Evolutionary conservation across 2,113 vertebrate genomes (phyloP).

Genomic region (Collichthys lucidus): DNA sequence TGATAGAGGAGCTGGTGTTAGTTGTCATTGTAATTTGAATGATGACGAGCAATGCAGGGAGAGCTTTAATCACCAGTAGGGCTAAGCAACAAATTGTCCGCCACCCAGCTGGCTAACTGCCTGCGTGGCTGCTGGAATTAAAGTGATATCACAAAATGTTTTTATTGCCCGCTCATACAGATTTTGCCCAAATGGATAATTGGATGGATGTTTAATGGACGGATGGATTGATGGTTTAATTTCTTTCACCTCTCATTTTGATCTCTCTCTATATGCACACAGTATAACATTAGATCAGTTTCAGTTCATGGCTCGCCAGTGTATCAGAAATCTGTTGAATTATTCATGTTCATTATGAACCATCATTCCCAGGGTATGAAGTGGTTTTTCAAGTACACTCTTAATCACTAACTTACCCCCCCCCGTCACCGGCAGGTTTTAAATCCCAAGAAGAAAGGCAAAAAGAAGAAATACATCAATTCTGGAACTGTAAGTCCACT

Average conservation of each 20-base stretch:
- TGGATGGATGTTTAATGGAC: neutral
- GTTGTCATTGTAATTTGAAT: neutral
- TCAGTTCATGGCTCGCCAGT: neutral
- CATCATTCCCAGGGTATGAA: slow-evolving; percentile 32
- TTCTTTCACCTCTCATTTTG: slow-evolving; percentile 17
- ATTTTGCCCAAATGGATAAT: too few species aligned
- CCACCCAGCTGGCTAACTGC: neutral
- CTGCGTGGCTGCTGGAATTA: neutral
- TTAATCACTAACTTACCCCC: slow-evolving; percentile 30
- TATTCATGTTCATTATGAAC: slow-evolving; percentile 62
- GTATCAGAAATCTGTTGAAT: slow-evolving; percentile 46
- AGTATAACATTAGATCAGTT: slow-evolving; percentile 26
- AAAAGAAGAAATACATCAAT: slow-evolving; percentile 99
- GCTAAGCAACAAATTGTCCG: neutral
- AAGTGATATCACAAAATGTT: neutral
- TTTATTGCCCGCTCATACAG: too few species aligned
- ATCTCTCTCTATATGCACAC: neutral
- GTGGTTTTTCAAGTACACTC: slow-evolving; percentile 38
- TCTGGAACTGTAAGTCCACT: slow-evolving; percentile 94
- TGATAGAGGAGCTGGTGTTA: too few species aligned
- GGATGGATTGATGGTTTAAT: slow-evolving; percentile 21
- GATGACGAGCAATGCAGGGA: neutral
- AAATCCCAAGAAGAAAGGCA: slow-evolving; percentile 98
- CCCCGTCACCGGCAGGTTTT: slow-evolving; percentile 86
- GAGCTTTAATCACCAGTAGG: too few species aligned